Conservation (phyloP, 1,140 invertebrate species). For the Reticulitermes speratus region DNA sequence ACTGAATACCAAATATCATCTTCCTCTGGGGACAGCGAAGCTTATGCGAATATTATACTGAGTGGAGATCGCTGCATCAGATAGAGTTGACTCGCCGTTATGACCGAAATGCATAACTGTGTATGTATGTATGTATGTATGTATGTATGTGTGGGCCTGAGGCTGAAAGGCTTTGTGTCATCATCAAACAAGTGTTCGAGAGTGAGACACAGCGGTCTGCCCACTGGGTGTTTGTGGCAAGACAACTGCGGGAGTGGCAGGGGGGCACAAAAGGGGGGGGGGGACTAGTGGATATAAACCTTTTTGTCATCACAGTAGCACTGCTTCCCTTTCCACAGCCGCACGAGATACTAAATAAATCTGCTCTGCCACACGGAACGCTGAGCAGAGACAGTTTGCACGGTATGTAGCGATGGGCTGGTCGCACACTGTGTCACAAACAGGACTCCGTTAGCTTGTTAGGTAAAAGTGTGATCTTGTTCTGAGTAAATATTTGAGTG, state of each 20-base stretch:
- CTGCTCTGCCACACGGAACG: background rate
- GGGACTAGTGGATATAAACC: background rate
- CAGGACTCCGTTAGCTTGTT: no score
- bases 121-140: background rate
- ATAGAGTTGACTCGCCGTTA: background rate
- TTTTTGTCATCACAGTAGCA: constrained; percentile 5
- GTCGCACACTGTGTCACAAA: background rate
- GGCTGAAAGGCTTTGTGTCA: background rate
- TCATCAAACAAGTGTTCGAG: background rate
- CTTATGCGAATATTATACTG: background rate
- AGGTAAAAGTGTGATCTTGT: no score
- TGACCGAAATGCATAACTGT: background rate
- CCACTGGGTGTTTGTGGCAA: background rate
- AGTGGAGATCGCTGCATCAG: no score
- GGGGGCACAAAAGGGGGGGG: background rate
- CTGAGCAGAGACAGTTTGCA: background rate
- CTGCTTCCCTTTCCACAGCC: background rate
- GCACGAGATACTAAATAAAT: constrained; percentile 1
- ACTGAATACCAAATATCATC: no score
- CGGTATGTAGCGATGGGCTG: background rate
- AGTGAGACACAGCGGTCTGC: background rate
- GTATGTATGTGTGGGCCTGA: background rate
- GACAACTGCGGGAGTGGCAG: background rate
- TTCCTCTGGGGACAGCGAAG: no score
- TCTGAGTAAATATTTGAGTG: no score